These are phyloP conservation scores for Protonemura montana DNA, from an alignment of 2,888 invertebrate genomes.

Conservation along the genomic window DNA sequence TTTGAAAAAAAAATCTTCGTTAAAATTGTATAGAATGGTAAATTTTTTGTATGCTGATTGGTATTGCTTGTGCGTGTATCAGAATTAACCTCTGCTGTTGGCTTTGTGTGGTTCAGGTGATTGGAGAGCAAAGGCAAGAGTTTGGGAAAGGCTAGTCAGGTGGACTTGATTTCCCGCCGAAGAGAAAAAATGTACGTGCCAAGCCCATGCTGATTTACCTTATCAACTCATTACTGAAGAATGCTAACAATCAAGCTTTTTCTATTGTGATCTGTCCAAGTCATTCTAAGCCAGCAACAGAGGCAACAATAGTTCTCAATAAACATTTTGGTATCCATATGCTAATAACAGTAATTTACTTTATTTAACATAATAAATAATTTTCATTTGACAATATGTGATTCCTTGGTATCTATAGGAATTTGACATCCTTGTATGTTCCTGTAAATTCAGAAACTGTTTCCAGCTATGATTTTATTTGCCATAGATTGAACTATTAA, in stretches of 20 bases:
- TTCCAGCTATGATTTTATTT: slow-evolving; percentile 47
- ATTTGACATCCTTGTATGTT: not conserved
- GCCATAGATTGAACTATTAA: slow-evolving; percentile 48
- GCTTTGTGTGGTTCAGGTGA: not conserved
- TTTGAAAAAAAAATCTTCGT: no score
- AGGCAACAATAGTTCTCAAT: not conserved
- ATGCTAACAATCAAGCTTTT: no score
- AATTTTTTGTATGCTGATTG: not conserved
- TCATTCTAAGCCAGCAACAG: not conserved
- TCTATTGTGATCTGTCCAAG: no score
- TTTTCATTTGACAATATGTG: not conserved
- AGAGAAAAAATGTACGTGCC: no score
- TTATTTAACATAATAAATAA: not conserved
- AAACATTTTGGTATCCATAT: not conserved
- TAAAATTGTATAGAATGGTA: not conserved
- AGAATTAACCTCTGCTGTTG: not conserved
- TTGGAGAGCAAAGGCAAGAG: no score
- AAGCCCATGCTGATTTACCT: no score
- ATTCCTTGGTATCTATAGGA: not conserved
- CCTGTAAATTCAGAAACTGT: not conserved
- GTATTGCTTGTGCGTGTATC: not conserved
- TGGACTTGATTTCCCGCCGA: no score
- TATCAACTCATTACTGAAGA: no score
- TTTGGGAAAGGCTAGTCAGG: no score
- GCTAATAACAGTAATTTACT: not conserved